These are phyloP conservation scores for Tetrapedia diversipes DNA, from an alignment of 2,888 invertebrate species.

Conservation along the genomic window DNA sequence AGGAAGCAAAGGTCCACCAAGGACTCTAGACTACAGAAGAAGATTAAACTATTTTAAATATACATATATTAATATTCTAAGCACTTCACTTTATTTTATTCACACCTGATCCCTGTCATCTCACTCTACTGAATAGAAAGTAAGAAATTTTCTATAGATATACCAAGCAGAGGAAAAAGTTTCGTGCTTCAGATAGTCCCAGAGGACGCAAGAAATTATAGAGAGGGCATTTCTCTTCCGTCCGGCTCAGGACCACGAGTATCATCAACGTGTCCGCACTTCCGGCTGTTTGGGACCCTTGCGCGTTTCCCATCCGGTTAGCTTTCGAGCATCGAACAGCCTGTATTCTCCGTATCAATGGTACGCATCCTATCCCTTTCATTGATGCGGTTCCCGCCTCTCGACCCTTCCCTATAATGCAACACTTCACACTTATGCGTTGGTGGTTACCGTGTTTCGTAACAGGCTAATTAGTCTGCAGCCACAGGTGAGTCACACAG, in stretches of 20 bases:
- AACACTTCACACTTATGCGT: constrained; percentile 22
- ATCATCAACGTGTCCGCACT: constrained; percentile 51
- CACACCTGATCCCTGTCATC: no score
- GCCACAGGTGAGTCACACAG: constrained; percentile 34
- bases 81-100: no score
- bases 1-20: no score
- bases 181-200: neutral
- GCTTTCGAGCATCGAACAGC: constrained; percentile 52
- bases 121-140: no score
- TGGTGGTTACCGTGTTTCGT: constrained; percentile 17
- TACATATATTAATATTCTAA: no score
- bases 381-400: constrained; percentile 24
- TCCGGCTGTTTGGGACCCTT: constrained; percentile 66
- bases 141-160: no score
- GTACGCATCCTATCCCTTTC: constrained; percentile 55
- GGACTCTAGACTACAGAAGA: no score
- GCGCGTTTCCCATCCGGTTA: constrained; percentile 65
- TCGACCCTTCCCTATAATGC: neutral
- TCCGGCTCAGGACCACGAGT: constrained; percentile 28
- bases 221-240: constrained; percentile 41
- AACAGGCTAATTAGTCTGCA: constrained; percentile 13
- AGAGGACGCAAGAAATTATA: neutral
- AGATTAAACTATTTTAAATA: no score
- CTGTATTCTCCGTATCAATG: constrained; percentile 57
- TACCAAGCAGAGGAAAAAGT: neutral